Base-by-base conservation (phyloP, 2,113 vertebrate species). In the Platycercus adscitus region DNA sequence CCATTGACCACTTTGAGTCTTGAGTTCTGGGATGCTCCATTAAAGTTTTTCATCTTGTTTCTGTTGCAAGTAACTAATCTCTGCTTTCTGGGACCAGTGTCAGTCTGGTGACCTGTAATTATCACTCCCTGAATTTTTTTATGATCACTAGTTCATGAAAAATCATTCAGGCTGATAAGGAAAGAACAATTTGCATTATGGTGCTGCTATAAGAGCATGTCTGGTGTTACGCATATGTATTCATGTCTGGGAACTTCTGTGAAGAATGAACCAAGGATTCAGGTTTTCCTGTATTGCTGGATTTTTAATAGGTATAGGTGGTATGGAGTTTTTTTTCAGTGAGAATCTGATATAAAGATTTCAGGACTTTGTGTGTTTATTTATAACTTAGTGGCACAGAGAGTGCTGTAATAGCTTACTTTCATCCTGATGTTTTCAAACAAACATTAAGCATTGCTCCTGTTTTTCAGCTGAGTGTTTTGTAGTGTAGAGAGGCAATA, bases 361-460 rank as follows among this genome's bases (percentile, higher is more conserved):
- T 83, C 55, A 88, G 85, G 72, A 55, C 60, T 95, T 81, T 24
- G 5, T 83, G 53, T 76, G 33, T 94, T 95, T 93, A 90, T 88
- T 91, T 91, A 53, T 82, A 94, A 86, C 79, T 77, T 53, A 46
- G 71, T 86, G 68, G 71, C 55, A 93, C 71, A 77, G 81, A 66
- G 55, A 47, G 33, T 50, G 13, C 85, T 21, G 6, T 83, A 83
- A 43, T 63, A 80, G 49, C 75, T 90, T 82, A 18, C 68, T 91
- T 88, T 83, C 52, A 86, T 88, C 75, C 49, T 39, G 79, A 90
- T 76, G 37, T 78, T 94, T 93, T 88, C 60, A 81, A 82, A 91
- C 91, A 79, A 80, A 58, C 37, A 46, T 91, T 82, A 79, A 75
- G 63, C 70, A 28, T 78, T 73, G 41, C 66, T 89, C 71, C 64